These are phyloP conservation scores for Lasioglossum villosulum DNA, from an alignment of 2,888 invertebrate genomes.

Conservation along the genomic window DNA sequence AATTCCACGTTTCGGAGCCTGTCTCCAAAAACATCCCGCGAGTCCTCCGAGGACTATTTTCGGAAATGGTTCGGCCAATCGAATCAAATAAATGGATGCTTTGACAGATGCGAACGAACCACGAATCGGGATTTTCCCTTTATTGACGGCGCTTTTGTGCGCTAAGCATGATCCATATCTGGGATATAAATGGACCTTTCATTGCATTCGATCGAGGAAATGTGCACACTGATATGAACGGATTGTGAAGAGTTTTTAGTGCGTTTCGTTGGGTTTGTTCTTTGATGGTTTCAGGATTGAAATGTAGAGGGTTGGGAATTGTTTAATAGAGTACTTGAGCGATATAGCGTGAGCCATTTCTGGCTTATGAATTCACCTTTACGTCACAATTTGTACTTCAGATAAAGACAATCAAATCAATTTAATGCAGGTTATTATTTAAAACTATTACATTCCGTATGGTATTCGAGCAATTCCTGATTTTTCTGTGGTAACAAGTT, in stretches of 20 bases:
- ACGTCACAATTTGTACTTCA: too few species aligned
- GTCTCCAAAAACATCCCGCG: background rate
- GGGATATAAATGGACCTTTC: background rate
- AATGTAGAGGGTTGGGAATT: too few species aligned
- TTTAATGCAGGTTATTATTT: too few species aligned
- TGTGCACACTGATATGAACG: background rate
- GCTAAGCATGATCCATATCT: background rate
- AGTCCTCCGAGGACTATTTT: background rate
- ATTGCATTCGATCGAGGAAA: background rate
- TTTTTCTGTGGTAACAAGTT: too few species aligned
- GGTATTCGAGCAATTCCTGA: too few species aligned
- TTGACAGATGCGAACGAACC: background rate
- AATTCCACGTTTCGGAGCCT: background rate
- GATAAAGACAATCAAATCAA: too few species aligned
- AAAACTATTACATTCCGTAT: too few species aligned
- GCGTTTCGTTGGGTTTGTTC: background rate
- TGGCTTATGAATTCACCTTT: too few species aligned
- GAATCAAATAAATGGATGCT: conserved; percentile 8
- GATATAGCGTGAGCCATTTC: too few species aligned
- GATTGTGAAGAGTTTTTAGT: background rate
- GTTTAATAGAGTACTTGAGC: too few species aligned
- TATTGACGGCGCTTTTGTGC: background rate
- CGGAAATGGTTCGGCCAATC: background rate
- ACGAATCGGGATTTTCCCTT: background rate
- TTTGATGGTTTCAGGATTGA: background rate